Base-by-base conservation (phyloP, 2,888 invertebrate genomes). In the Agrilus cyanescens region DNA sequence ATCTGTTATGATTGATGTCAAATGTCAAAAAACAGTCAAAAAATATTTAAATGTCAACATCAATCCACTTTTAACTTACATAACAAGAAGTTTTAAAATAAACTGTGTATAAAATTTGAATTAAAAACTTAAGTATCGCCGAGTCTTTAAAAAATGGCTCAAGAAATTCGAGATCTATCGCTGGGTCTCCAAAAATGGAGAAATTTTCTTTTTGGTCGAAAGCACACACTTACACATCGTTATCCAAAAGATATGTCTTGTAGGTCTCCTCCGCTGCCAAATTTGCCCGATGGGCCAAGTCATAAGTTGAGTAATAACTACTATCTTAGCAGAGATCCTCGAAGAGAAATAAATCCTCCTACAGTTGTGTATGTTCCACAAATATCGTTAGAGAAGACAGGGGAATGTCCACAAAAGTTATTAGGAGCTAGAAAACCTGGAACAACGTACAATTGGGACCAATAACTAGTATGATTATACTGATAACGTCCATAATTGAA, bases 261-360 rank as follows among this genome's bases (percentile, higher is more conserved):
- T 8, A 80, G 94, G 55, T 83, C 83, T 40, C 90, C 87, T 60
- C 89, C 89, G 16, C 82, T 71, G 12, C 94, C 93, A 36, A 65
- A 73, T 42, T 63, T 93, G 39, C 95, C 89, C 14, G 85, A 79
- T 47, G 95, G 93, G 8, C 82, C 85, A 2, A 72, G 82, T 25
- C 85, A 88, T 65, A 77, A 80, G 57, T 71, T 87, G 46, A 76
- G 82, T 12, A 78, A 75, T 37, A 91, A 94, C 65, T 90, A 91
- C 63, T 95, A 96, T 59, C 84, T 72, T 58, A 66, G 72, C 0
- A 75, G 94, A 44, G 95, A 96, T 70, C 88, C 73, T 0, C 76
- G 95, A 38, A 74, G 90, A 43, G 82, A 85, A 60, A 84, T 86
- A 4, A 52, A 63, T 10, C 87, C 85, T 2, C 86, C 89, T 1